Base-by-base conservation (phyloP, 2,113 vertebrate species). In the Petroica traversi region DNA sequence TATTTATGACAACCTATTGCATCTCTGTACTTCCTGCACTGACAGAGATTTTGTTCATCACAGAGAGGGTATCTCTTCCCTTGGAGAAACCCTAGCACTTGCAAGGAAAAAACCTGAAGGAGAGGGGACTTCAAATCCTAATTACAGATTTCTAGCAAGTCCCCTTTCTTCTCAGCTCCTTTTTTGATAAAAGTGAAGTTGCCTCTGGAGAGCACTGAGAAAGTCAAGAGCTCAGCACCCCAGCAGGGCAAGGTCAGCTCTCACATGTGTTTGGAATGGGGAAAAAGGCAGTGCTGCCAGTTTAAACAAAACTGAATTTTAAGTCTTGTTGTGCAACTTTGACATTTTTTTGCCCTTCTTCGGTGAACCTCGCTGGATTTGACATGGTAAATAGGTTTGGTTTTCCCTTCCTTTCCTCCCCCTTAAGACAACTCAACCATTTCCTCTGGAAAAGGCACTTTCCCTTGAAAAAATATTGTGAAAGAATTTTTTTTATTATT, bases 261-360 rank as follows among this genome's bases (percentile, higher is more conserved):
- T 58, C 2, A 1, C 3, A 18, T 0, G 0, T 48, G 55, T 34
- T 51, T 51, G 40, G 38, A 88, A 83, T 5, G 1, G 3, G 13
- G 6, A 4, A 58, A 48, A 64, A 64, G n/a, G 18, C 25, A 78
- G 26, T 2, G 10, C 19, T 90, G 67, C 23, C 36, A 72, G 23
- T 46, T 76, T 33, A 54, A 93, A 62, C 6, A 66, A 54, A 91
- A 77, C 4, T 76, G 11, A 59, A 79, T 88, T 68, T 66, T 45
- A 86, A 46, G 31, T 28, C 19, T 40, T 52, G 26, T 14, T 62
- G 8, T 19, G 36, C 74, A 87, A 71, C 9, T 28, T 25, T 16
- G 17, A 24, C 10, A 1, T 1, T 2, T 4, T 73, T 72, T 66
- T 31, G 2, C 8, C 41, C 41, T 45, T 76, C 29, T 68, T 91